These are phyloP conservation scores for Hemibagrus wyckioides DNA, from an alignment of 2,113 vertebrate species.

Conservation along the genomic window DNA sequence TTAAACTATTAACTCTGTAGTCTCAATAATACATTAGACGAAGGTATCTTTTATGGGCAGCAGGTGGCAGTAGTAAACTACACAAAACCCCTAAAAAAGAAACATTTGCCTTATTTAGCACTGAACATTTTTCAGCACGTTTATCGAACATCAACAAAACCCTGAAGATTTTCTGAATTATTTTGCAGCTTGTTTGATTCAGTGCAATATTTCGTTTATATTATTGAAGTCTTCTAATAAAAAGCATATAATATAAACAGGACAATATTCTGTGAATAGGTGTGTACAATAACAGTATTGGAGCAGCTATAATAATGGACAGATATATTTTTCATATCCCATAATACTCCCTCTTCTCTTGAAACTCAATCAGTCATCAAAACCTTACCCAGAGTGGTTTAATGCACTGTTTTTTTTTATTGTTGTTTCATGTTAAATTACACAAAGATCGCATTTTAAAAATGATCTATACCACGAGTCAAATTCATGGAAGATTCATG, in stretches of 20 bases:
- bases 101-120: not conserved
- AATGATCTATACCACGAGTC: not conserved
- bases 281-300: too few species aligned
- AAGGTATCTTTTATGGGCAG: not conserved
- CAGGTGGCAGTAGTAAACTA: conserved; percentile 46
- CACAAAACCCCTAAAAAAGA: not conserved
- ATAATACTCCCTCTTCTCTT: not conserved
- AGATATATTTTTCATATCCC: not conserved
- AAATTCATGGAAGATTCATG: too few species aligned
- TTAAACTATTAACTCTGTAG: too few species aligned
- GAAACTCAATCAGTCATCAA: not conserved
- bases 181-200: not conserved
- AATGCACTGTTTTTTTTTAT: not conserved
- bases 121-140: not conserved
- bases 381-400: not conserved
- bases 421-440: not conserved
- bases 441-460: not conserved
- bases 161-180: not conserved
- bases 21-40: not conserved
- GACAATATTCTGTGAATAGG: not conserved
- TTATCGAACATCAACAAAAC: not conserved
- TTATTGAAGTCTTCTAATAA: not conserved
- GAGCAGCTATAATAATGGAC: not conserved
- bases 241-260: not conserved
- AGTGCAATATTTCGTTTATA: not conserved